Percentiles rank a stretch among this genome's conserved stretches.
Evolutionary conservation across 2,888 invertebrate genomes (phyloP).

Genomic region (Diploptera punctata): DNA sequence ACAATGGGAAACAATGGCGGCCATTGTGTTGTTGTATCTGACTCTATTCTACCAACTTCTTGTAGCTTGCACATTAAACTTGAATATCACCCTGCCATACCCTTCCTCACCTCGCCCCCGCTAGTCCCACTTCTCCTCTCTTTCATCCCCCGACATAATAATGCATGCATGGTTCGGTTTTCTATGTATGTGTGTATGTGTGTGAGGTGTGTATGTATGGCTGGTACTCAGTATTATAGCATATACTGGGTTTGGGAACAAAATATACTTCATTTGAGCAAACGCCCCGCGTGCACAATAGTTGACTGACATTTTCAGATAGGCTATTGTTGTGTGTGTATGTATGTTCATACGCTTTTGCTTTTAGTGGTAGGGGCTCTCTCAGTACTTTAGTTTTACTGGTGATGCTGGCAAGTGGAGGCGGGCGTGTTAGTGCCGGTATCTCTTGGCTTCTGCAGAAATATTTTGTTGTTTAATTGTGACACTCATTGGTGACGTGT

Average conservation of each 20-base stretch:
- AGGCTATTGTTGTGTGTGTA: constrained; percentile 38
- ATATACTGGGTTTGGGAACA: constrained; percentile 40
- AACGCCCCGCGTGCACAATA: constrained; percentile 41
- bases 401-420: constrained; percentile 31
- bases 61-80: constrained; percentile 41
- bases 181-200: constrained; percentile 11
- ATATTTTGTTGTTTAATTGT: neutral
- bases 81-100: constrained; percentile 37
- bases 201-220: constrained; percentile 18
- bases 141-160: constrained; percentile 29
- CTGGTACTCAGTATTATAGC: constrained; percentile 34
- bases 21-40: constrained; percentile 42
- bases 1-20: constrained; percentile 40
- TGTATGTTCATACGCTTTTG: constrained; percentile 25
- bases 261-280: constrained; percentile 44
- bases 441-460: constrained; percentile 24
- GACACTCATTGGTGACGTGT: neutral
- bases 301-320: constrained; percentile 43
- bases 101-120: constrained; percentile 15
- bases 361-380: constrained; percentile 24
- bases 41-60: constrained; percentile 41
- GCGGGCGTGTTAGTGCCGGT: constrained; percentile 13
- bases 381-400: constrained; percentile 40
- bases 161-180: constrained; percentile 36
- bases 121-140: neutral